phyloP scores from a whole-genome alignment of 2,113 vertebrate genomes.

The Macrotis lagotis region DNA sequence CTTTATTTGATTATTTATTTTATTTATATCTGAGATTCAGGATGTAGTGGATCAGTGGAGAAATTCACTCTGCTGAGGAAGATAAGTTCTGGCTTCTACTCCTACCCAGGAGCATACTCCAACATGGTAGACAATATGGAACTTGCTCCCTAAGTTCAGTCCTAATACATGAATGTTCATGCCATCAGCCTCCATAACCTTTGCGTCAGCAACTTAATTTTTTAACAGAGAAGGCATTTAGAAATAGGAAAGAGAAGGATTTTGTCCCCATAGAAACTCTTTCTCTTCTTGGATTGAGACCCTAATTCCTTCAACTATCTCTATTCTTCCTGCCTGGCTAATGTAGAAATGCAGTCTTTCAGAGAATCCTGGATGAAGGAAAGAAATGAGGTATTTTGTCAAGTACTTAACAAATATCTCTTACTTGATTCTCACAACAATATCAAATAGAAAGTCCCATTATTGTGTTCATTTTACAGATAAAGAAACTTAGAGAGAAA shows the following conservation, averaged over 20 bases:
- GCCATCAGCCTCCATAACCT: conserved; percentile 82
- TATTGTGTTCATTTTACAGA: neutral
- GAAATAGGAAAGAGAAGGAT: neutral
- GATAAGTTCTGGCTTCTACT: conserved; percentile 69
- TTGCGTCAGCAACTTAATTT: conserved; percentile 84
- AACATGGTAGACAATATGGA: conserved; percentile 78
- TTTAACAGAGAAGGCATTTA: conserved; percentile 87
- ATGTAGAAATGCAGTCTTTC: neutral
- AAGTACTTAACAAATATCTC: neutral
- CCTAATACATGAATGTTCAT: conserved; percentile 77
- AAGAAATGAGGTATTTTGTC: neutral
- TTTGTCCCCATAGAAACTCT: neutral
- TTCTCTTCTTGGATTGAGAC: neutral
- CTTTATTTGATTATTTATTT: too few relatives aligned
- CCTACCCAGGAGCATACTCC: conserved; percentile 82
- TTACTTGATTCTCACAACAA: neutral
- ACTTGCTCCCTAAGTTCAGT: conserved; percentile 55
- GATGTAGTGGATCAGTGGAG: conserved; percentile 59
- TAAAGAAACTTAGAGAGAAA: neutral
- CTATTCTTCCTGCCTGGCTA: neutral
- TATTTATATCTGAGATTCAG: conserved; percentile 22
- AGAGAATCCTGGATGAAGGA: neutral
- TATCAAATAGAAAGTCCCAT: neutral
- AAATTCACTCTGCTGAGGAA: conserved; percentile 82
- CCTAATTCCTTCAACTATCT: neutral